A percentile compares a stretch with the other conserved stretches of the same genome.
Conservation (phyloP, 2,797 vertebrate species). For the Oreonectes daqikongensis region DNA sequence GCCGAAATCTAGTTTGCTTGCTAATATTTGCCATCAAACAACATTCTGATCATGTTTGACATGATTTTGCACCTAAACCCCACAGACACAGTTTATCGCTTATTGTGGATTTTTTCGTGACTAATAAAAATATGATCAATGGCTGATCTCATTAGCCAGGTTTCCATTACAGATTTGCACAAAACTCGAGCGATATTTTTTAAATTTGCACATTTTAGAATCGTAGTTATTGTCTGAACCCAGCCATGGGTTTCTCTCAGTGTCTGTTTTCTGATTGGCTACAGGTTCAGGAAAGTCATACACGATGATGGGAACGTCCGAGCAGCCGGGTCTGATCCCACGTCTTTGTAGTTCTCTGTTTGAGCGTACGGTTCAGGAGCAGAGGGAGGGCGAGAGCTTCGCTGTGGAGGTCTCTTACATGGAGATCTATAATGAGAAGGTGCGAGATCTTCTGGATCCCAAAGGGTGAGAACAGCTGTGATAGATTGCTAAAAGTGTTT, state of each 20-base stretch:
- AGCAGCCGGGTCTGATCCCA: slow-evolving; percentile 86
- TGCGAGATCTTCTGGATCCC: slow-evolving; percentile 87
- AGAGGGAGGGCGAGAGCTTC: slow-evolving; percentile 84
- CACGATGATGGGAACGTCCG: slow-evolving; percentile 88
- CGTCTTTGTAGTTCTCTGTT: slow-evolving; percentile 87
- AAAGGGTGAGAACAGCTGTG: slow-evolving; percentile 77
- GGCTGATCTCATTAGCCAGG: no score
- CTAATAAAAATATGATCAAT: no score
- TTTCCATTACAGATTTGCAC: no score
- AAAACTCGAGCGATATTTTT: no score
- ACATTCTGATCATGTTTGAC: no score
- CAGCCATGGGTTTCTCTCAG: not conserved
- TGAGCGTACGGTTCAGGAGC: slow-evolving; percentile 78
- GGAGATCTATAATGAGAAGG: slow-evolving; percentile 93
- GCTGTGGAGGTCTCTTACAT: slow-evolving; percentile 90
- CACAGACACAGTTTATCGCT: no score
- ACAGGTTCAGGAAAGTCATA: slow-evolving; percentile 89
- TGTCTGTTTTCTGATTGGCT: slow-evolving; percentile 9
- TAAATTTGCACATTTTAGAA: no score
- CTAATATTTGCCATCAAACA: not conserved
- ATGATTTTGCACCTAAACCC: no score
- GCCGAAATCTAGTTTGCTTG: not conserved
- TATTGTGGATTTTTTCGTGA: no score
- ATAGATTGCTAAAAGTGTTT: not conserved
- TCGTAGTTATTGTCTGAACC: no score